phyloP scores from a whole-genome alignment of 2,797 vertebrate genomes.

The Petrocephalus sullivani region DNA sequence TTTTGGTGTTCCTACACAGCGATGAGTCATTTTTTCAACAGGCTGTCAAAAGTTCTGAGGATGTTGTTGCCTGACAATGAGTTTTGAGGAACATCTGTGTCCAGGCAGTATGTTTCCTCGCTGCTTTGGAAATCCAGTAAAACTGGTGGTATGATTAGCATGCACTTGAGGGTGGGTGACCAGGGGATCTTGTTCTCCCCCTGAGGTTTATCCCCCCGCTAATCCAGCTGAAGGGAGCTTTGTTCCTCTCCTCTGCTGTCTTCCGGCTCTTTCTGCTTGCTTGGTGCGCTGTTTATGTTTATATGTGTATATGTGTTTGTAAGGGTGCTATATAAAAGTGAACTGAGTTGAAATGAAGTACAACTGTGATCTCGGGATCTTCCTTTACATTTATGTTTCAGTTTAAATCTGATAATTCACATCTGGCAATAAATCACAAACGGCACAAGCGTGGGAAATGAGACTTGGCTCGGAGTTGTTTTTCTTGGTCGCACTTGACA shows the following conservation, averaged over 20 bases:
- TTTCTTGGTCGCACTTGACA: not conserved
- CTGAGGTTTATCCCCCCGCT: not conserved
- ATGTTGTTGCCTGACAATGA: not conserved
- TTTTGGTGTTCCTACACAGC: not conserved
- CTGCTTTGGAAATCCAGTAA: not conserved
- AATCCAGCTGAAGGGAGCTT: not conserved
- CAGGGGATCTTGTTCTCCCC: not conserved
- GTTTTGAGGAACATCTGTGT: not conserved
- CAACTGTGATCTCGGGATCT: not conserved
- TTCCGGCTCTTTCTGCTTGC: not conserved
- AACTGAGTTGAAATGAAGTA: not conserved
- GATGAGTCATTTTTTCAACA: not conserved
- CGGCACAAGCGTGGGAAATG: not conserved
- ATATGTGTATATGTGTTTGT: not conserved
- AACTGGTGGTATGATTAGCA: not conserved
- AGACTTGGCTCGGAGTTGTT: not conserved
- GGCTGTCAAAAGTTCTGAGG: not conserved
- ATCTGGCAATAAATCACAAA: not conserved
- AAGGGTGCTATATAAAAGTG: not conserved
- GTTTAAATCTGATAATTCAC: conserved; percentile 13
- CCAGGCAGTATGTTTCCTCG: not conserved
- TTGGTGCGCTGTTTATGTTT: not conserved
- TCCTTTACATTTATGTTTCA: not conserved
- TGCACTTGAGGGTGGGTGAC: not conserved
- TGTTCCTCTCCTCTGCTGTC: not conserved